Evolutionary conservation across 2,797 vertebrate species (phyloP), one percentile per base, ranked within the genome.

Genomic region (Mormyrops boulengeri): DNA sequence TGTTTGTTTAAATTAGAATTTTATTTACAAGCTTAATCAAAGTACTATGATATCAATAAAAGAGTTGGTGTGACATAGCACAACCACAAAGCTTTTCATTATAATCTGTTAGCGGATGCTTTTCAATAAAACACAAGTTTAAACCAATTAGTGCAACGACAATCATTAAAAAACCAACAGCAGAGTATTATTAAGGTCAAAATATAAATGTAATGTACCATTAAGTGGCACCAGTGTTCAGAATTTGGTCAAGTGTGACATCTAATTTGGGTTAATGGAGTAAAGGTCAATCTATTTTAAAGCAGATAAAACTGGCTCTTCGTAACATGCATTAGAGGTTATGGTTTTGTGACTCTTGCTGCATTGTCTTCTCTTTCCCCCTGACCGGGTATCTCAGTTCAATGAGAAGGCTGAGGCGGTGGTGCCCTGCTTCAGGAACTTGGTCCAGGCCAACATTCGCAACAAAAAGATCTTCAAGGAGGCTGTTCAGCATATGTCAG

Each of bases 401-500:
- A 99, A 98, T 0, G 97, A 99, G 92, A 99, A 99, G 94, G 98
- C 98, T 0, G 97, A 98, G 92, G 98, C 98, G 0, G 98, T 99
- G 93, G 98, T 99, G 91, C 98, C 98, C 0, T 99, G 99, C 94
- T 99, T 99, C 95, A 98, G 96, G 88, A 98, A 99, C 94, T 95
- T 99, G 62, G 99, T 99, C 89, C 99, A 99, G 93, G 99, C 99
- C 88, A 99, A 99, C 4, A 97, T 99, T 66, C 96, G 98, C 12
- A 99, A 99, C 95, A 99, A 99, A 93, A 99, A 99, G 94, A 98
- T 99, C 93, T 99, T 99, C 93, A 99, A 99, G 94, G 97, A 98
- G 30, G 97, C 97, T 0, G 98, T 99, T 89, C 96, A 97, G 92
- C 96, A 97, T 88, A 99, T 99, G 98, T 97, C 97, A 93, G 98